phyloP scores from a whole-genome alignment of 1,140 invertebrate genomes.

The Trichonephila clavipes region DNA sequence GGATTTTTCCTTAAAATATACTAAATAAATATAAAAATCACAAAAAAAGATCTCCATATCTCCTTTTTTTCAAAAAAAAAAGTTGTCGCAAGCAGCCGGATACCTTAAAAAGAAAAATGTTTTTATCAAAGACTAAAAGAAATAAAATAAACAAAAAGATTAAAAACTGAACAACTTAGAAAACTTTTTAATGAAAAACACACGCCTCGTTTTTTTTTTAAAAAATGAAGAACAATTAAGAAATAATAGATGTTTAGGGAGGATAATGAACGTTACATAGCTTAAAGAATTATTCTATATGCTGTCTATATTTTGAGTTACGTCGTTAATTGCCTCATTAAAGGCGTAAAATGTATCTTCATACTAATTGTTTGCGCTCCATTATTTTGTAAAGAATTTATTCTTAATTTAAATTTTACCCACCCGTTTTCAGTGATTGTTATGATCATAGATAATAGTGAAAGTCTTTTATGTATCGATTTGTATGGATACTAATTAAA shows the following conservation, averaged over 20 bases:
- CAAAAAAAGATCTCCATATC: no score
- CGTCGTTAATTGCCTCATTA: constrained; percentile 34
- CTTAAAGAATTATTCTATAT: neutral
- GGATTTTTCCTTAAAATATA: no score
- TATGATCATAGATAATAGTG: neutral
- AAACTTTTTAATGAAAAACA: neutral
- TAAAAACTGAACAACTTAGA: neutral
- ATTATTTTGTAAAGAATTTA: constrained; percentile 3
- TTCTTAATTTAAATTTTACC: neutral
- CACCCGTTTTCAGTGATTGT: neutral
- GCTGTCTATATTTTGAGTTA: constrained; percentile 29
- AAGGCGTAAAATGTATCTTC: neutral
- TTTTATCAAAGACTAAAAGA: neutral
- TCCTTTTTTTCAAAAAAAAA: no score
- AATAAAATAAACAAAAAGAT: neutral
- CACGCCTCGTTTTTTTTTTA: neutral
- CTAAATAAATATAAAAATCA: no score
- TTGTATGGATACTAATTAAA: constrained; percentile 3
- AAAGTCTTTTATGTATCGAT: neutral
- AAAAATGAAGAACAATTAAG: constrained; percentile 41
- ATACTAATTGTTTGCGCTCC: constrained; percentile 4
- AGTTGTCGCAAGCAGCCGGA: no score
- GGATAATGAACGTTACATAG: neutral
- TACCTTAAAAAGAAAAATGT: no score
- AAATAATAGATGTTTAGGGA: constrained; percentile 27